Conservation (phyloP, 1,140 invertebrate genomes). For the Drosophila triauraria region DNA sequence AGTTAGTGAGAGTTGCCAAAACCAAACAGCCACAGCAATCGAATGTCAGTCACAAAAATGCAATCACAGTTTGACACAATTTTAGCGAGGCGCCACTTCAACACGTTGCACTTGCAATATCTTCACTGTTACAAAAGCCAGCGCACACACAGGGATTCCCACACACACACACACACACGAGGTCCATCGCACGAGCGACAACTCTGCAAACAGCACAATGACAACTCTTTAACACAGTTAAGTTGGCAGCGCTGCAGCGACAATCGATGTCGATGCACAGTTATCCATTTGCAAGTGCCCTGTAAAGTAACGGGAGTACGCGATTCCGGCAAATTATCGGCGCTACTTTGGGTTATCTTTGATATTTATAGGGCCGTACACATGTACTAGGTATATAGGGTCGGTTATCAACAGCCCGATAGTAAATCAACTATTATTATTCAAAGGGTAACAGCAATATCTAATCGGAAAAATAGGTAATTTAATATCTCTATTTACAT, state of each 20-base stretch:
- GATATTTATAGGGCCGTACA: neutral
- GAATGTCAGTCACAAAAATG: constrained; percentile 82
- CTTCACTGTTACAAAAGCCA: constrained; percentile 59
- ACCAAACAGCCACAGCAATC: constrained; percentile 72
- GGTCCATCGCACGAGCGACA: constrained; percentile 67
- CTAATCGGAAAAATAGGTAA: neutral
- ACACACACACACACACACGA: neutral
- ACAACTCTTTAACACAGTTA: constrained; percentile 82
- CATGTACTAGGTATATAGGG: neutral
- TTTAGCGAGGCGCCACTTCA: constrained; percentile 79
- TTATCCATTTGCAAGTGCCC: constrained; percentile 46
- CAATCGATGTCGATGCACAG: constrained; percentile 42
- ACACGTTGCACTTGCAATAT: constrained; percentile 82
- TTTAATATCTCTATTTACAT: neutral
- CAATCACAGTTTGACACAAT: constrained; percentile 83
- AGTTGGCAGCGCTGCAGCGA: constrained; percentile 56
- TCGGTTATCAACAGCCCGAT: neutral
- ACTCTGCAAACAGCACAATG: constrained; percentile 79
- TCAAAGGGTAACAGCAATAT: neutral
- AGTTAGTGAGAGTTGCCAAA: constrained; percentile 46
- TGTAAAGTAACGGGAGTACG: constrained; percentile 1
- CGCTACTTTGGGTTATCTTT: neutral
- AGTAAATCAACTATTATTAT: neutral
- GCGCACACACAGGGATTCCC: constrained; percentile 5
- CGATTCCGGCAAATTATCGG: neutral